These are phyloP conservation scores for Euphonia xanthogaster DNA, from an alignment of 2,797 vertebrate genomes.

Conservation along the genomic window DNA sequence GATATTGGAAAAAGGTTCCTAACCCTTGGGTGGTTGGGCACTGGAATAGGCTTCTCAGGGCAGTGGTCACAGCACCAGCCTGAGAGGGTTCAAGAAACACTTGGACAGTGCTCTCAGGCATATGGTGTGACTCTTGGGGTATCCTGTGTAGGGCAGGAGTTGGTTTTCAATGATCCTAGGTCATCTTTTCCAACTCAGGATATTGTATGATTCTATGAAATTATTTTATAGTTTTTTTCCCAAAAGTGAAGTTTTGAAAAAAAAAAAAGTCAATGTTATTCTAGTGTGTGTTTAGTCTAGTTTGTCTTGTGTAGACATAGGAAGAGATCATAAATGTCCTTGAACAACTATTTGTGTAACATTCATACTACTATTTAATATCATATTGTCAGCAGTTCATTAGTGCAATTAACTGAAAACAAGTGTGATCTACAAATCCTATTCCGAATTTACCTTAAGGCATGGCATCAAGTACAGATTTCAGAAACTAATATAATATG, in stretches of 20 bases:
- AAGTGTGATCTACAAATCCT: background rate
- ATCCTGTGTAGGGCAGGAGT: background rate
- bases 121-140: background rate
- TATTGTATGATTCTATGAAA: background rate
- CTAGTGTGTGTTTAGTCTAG: background rate
- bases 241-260: background rate
- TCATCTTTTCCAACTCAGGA: background rate
- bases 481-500: background rate
- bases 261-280: background rate
- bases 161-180: background rate
- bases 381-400: background rate
- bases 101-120: background rate
- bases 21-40: background rate
- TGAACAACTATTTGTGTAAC: background rate
- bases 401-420: background rate
- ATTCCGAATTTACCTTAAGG: background rate
- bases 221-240: background rate
- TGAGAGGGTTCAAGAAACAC: background rate
- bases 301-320: background rate
- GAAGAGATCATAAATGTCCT: background rate
- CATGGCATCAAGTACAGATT: background rate
- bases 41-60: background rate
- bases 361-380: background rate
- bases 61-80: background rate
- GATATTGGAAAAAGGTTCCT: background rate